Base-by-base conservation (phyloP, 2,113 vertebrate species). In the Dendrocopos noguchii region DNA sequence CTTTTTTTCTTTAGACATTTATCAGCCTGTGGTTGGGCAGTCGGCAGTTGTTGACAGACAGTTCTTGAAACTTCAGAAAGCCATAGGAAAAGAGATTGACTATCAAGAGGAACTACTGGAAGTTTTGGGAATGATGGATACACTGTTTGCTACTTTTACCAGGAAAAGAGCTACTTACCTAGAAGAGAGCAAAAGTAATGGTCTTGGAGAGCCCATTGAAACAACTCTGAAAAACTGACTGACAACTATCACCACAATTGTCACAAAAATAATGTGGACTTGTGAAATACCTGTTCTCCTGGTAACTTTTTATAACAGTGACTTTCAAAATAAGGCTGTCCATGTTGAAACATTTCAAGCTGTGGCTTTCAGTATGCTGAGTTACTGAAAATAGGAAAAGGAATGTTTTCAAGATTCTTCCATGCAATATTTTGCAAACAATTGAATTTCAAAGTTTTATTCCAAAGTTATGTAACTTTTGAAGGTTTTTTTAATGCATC, bases 71-170 rank as follows among this genome's bases (percentile, higher is more conserved):
- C 98, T 99, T 64, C 98, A 99, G 95, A 98, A 99, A 52, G 97
- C 99, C 39, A 65, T 99, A 42, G 98, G 98, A 91, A 98, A 95
- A 91, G 99, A 99, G 97, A 98, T 99, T n/a, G 98, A 98, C 96
- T 99, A 98, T 93, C 98, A 99, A 90, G 98, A 98, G 91, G 98
- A 99, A 39, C 98, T 99, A 5, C 83, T 99, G 46, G 98, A 99
- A 97, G 98, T 99, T 72, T 95, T 99, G 92, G 99, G 99, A 57
- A 99, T 99, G 98, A 98, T 99, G 98, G 99, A 99, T 97, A 98
- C 98, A 9, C 97, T 99, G 50, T 99, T 99, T 88, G 98, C 99
- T 84, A 98, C 98, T n/a, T 97, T 98, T 83, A 97, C 98, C 22
- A 97, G 97, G 28, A 98, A 97, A 91, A 98, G 77, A 92, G 95